Percentiles rank a stretch among this genome's conserved stretches.
phyloP scores from a whole-genome alignment of 2,797 vertebrate species.

The Etheostoma perlongum region DNA sequence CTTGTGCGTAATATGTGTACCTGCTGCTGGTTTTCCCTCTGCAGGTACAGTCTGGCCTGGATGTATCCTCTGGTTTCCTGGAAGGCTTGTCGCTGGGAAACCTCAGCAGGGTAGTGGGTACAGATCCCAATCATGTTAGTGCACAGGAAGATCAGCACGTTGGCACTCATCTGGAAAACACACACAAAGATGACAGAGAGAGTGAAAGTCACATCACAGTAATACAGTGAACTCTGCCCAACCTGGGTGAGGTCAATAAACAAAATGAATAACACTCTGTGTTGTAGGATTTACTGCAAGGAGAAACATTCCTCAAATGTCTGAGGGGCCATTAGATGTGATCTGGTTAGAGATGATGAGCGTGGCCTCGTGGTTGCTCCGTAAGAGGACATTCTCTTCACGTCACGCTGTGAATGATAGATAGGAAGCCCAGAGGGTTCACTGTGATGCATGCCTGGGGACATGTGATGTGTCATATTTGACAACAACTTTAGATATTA shows the following conservation, averaged over 20 bases:
- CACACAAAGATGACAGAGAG: slow-evolving; percentile 26
- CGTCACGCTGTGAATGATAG: slow-evolving; percentile 10
- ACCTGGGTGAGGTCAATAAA: slow-evolving; percentile 72
- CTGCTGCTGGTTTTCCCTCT: slow-evolving; percentile 98
- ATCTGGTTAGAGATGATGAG: slow-evolving; percentile 64
- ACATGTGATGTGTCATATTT: slow-evolving; percentile 10
- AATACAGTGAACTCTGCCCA: slow-evolving; percentile 62
- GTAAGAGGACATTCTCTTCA: slow-evolving; percentile 53
- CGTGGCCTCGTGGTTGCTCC: slow-evolving; percentile 32
- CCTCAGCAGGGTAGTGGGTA: slow-evolving; percentile 96
- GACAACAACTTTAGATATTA: slow-evolving; percentile 9
- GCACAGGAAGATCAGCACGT: slow-evolving; percentile 93
- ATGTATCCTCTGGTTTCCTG: slow-evolving; percentile 97
- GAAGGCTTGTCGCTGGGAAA: slow-evolving; percentile 97
- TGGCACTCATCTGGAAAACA: slow-evolving; percentile 90
- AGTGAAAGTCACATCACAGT: slow-evolving; percentile 30
- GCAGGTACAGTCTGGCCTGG: slow-evolving; percentile 94
- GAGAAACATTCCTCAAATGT: slow-evolving; percentile 67
- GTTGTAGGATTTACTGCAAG: slow-evolving; percentile 62
- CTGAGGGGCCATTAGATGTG: slow-evolving; percentile 63
- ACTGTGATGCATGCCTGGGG: slow-evolving; percentile 29
- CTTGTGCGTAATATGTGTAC: slow-evolving; percentile 71
- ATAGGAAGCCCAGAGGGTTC: slow-evolving; percentile 31
- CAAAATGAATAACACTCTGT: slow-evolving; percentile 66
- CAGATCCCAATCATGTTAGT: slow-evolving; percentile 97